phyloP scores from a whole-genome alignment of 1,140 invertebrate genomes.

The Mamestra configurata region DNA sequence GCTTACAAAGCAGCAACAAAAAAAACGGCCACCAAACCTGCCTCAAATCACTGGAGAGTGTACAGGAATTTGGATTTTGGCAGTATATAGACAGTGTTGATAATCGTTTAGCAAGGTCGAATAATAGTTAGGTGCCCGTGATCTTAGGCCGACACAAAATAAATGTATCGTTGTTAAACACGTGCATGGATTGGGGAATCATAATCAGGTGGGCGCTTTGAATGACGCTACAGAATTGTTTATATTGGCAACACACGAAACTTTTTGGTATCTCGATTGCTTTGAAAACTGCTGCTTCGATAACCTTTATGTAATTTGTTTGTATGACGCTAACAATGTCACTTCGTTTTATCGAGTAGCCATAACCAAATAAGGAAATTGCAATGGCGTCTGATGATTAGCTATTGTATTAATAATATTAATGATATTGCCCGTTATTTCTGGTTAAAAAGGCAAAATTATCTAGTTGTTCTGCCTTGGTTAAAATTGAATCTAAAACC shows the following conservation, averaged over 20 bases:
- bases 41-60: conserved; percentile 50
- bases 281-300: background rate
- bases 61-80: conserved; percentile 68
- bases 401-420: too few relatives aligned
- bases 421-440: too few relatives aligned
- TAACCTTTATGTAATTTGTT: background rate
- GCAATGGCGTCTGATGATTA: too few relatives aligned
- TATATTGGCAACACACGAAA: conserved; percentile 33
- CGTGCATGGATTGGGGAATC: conserved; percentile 77
- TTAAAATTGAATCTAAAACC: too few relatives aligned
- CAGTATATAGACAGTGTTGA: conserved; percentile 59
- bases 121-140: conserved; percentile 60
- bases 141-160: conserved; percentile 67
- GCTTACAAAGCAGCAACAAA: conserved; percentile 73
- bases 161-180: conserved; percentile 77
- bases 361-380: background rate
- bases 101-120: conserved; percentile 63
- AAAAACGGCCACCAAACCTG: conserved; percentile 70
- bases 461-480: too few relatives aligned
- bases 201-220: conserved; percentile 76
- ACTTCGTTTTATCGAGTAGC: background rate
- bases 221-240: conserved; percentile 69
- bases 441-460: too few relatives aligned
- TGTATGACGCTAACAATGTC: background rate
- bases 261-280: background rate